A percentile compares a stretch with the other conserved stretches of the same genome.
Evolutionary conservation across 2,888 invertebrate species (phyloP).

Genomic region (Eudemis profundana): DNA sequence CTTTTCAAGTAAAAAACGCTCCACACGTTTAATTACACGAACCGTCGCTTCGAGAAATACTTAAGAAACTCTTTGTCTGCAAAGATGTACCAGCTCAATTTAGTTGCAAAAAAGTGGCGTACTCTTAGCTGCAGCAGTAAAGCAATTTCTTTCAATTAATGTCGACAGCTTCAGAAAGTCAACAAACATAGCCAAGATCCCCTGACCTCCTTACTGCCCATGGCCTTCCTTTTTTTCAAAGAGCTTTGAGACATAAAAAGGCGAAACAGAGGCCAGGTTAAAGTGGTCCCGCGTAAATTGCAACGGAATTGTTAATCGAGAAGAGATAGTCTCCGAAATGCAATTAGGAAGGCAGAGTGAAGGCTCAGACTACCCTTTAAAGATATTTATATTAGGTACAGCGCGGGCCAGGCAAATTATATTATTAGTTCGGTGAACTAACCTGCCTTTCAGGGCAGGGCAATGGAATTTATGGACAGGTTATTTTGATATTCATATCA

Average conservation of each 20-base stretch:
- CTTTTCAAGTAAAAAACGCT: background rate
- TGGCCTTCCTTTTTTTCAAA: background rate
- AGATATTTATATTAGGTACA: slow-evolving; percentile 19
- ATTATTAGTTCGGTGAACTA: background rate
- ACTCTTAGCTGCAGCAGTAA: slow-evolving; percentile 28
- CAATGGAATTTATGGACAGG: too few relatives aligned
- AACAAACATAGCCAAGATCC: slow-evolving; percentile 31
- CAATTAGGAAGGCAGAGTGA: slow-evolving; percentile 41
- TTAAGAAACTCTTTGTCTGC: slow-evolving; percentile 3
- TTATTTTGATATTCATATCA: too few relatives aligned
- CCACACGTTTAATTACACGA: background rate
- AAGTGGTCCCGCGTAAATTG: slow-evolving; percentile 32
- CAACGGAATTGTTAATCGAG: slow-evolving; percentile 43
- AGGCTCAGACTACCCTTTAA: slow-evolving; percentile 22
- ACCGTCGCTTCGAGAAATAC: slow-evolving; percentile 4
- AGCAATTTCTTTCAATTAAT: slow-evolving; percentile 44
- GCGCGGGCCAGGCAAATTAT: background rate
- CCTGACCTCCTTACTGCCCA: background rate
- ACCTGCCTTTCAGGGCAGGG: too few relatives aligned
- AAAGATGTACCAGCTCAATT: slow-evolving; percentile 20
- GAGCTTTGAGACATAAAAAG: background rate
- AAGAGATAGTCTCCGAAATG: slow-evolving; percentile 43
- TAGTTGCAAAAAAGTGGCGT: slow-evolving; percentile 24
- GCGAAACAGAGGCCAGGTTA: slow-evolving; percentile 6
- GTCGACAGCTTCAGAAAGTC: slow-evolving; percentile 41